Evolutionary conservation across 37 sponge, comb jelly and placozoan genomes (phyloP).

Genomic region (Aplysina aerophoba): DNA sequence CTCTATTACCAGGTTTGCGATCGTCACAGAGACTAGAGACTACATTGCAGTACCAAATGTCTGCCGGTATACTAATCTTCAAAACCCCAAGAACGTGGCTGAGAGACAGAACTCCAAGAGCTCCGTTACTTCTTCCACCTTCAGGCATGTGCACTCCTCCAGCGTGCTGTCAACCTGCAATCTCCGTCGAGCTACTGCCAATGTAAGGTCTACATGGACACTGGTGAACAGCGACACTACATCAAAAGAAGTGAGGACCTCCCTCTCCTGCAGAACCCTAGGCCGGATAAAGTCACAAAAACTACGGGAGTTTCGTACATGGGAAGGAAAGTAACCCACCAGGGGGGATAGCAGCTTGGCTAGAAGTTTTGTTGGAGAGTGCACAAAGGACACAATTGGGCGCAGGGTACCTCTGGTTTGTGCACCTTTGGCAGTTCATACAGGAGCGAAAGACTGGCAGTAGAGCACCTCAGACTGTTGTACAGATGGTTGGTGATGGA

Average conservation of each 20-base stretch:
- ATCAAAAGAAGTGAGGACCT: constrained; percentile 11
- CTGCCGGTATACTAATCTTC: too few species aligned
- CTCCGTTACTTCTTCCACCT: too few species aligned
- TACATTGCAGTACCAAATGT: too few species aligned
- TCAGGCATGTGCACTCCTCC: neutral
- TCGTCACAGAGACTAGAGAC: too few species aligned
- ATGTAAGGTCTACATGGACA: neutral
- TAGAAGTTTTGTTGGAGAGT: constrained; percentile 28
- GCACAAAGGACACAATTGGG: neutral
- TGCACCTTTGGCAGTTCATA: constrained; percentile 40
- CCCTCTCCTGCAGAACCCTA: neutral
- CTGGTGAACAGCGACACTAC: constrained; percentile 2
- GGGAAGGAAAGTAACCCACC: constrained; percentile 27
- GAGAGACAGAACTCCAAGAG: too few species aligned
- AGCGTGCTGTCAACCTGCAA: neutral
- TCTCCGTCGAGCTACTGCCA: neutral
- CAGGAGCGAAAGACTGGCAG: constrained; percentile 1
- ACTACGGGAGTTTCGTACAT: neutral
- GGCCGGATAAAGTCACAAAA: neutral
- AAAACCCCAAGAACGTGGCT: too few species aligned
- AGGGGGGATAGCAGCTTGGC: constrained; percentile 21
- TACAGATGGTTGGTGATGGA: neutral
- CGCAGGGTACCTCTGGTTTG: constrained; percentile 2
- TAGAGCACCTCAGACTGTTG: constrained; percentile 23
- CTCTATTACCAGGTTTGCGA: too few species aligned